Evolutionary conservation across 1,140 invertebrate genomes (phyloP).

Genomic region (Pseudomyrmex flavicornis): DNA sequence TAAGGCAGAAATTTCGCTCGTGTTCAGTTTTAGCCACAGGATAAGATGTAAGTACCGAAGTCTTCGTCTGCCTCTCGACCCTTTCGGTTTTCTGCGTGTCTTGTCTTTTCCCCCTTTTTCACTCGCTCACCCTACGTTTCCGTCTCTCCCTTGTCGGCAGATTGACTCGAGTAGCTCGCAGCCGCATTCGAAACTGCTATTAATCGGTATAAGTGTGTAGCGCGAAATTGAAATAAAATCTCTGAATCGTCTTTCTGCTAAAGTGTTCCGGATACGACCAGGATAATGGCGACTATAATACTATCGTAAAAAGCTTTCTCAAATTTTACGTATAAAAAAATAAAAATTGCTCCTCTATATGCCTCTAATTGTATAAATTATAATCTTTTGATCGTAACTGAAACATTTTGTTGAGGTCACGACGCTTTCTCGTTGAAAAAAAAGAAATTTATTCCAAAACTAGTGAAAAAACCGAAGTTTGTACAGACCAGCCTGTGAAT

Average conservation of each 20-base stretch:
- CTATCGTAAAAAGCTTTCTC: neutral
- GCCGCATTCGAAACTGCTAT: slow-evolving; percentile 32
- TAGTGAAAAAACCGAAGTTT: neutral
- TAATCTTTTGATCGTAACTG: neutral
- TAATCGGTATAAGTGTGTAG: slow-evolving; percentile 54
- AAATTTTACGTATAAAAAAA: neutral
- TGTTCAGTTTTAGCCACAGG: slow-evolving; percentile 73
- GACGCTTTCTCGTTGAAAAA: neutral
- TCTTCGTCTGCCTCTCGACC: slow-evolving; percentile 44
- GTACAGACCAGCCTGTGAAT: no score
- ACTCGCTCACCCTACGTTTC: slow-evolving; percentile 1
- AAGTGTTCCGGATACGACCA: neutral
- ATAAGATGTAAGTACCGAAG: slow-evolving; percentile 71
- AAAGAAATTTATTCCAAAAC: slow-evolving; percentile 1
- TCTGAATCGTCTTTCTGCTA: neutral
- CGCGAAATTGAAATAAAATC: slow-evolving; percentile 50
- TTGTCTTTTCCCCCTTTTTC: slow-evolving; percentile 11
- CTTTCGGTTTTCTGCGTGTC: slow-evolving; percentile 28
- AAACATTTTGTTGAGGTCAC: no score
- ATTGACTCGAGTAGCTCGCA: slow-evolving; percentile 32
- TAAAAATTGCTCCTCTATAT: neutral
- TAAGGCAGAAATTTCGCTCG: slow-evolving; percentile 66
- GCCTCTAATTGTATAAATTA: neutral
- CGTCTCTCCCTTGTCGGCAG: slow-evolving; percentile 18
- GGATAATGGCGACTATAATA: neutral